Evolutionary conservation across 2,113 vertebrate species (phyloP).

Genomic region (Formicarius rufipectus): DNA sequence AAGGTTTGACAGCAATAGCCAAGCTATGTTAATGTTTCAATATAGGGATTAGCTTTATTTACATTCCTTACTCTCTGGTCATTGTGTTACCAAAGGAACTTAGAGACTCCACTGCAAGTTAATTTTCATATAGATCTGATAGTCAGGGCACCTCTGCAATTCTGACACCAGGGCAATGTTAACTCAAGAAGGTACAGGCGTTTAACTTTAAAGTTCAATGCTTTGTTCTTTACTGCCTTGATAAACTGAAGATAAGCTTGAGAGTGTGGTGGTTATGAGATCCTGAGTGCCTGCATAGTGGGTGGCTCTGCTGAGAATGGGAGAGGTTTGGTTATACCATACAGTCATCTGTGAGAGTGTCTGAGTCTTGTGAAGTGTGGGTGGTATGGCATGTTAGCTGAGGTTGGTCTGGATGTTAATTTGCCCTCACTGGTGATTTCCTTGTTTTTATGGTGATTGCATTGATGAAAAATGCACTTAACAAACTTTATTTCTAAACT

Average conservation of each 20-base stretch:
- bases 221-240: neutral
- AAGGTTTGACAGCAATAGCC: neutral
- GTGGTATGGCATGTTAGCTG: conserved; percentile 12
- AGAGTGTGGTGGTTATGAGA: neutral
- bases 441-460: conserved; percentile 27
- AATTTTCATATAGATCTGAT: neutral
- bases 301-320: conserved; percentile 26
- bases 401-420: conserved; percentile 24
- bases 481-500: neutral
- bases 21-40: neutral
- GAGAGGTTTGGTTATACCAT: neutral
- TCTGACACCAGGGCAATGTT: accelerated
- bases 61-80: neutral
- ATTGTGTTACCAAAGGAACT: neutral
- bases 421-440: conserved; percentile 1
- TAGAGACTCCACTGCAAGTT: neutral
- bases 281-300: neutral
- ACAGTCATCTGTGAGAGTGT: neutral
- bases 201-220: neutral
- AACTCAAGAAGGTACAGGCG: accelerated
- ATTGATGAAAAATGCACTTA: conserved; percentile 64
- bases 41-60: neutral
- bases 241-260: neutral
- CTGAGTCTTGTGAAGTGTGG: neutral
- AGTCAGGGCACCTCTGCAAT: neutral